Percentiles rank a stretch among this genome's conserved stretches.
Evolutionary conservation across 1,140 invertebrate genomes (phyloP).

Genomic region (Drosophila carrolli): DNA sequence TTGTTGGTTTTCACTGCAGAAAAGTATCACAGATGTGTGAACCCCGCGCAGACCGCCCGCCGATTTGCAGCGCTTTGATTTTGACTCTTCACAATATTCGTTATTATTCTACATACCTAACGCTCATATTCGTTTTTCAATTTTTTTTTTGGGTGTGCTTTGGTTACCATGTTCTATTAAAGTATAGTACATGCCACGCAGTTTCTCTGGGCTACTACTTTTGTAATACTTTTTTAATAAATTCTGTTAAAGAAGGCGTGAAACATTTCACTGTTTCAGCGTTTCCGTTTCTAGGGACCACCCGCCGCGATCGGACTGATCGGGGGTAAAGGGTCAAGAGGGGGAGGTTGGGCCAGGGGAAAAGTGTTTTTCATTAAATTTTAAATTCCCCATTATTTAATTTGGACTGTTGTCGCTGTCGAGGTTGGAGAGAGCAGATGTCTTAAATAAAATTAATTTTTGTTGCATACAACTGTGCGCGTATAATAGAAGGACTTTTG

Average conservation of each 20-base stretch:
- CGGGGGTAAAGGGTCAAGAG: conserved; percentile 14
- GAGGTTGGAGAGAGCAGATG: conserved; percentile 24
- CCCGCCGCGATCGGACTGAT: conserved; percentile 36
- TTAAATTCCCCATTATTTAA: conserved; percentile 44
- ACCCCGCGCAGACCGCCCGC: conserved; percentile 49
- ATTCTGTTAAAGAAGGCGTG: conserved; percentile 80
- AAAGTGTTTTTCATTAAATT: conserved; percentile 40
- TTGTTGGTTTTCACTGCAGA: conserved; percentile 42
- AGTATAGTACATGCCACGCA: conserved; percentile 8
- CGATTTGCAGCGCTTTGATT: conserved; percentile 52
- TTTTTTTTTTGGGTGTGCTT: conserved; percentile 57
- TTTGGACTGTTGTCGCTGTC: conserved; percentile 30
- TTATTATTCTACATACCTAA: conserved; percentile 17
- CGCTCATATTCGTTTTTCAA: conserved; percentile 28
- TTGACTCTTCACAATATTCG: conserved; percentile 63
- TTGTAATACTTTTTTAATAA: conserved; percentile 76
- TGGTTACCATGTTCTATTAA: conserved; percentile 45
- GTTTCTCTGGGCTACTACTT: conserved; percentile 41
- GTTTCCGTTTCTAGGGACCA: conserved; percentile 60
- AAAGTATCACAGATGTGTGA: conserved; percentile 76
- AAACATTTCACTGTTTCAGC: conserved; percentile 72
- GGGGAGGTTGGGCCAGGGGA: neutral
- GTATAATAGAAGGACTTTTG: no score
- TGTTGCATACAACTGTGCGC: conserved; percentile 19
- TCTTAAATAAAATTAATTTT: conserved; percentile 32